Evolutionary conservation across 2,797 vertebrate genomes (phyloP).

Genomic region (Darevskia nairensis): DNA sequence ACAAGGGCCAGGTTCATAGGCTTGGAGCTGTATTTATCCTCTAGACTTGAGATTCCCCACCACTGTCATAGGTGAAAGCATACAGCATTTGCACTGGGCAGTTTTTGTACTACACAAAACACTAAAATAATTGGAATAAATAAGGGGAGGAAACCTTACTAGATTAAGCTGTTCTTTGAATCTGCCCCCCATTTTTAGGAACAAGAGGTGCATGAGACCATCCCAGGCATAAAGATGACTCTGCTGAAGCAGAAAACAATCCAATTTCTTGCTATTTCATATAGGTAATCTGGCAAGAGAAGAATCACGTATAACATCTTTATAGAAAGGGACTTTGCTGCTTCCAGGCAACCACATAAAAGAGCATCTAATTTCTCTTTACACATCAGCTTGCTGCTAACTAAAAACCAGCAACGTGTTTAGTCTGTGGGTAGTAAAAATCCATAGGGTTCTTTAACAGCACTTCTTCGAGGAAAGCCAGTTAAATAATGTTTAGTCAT

Average conservation of each 20-base stretch:
- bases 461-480: slow-evolving; percentile 16
- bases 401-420: background rate
- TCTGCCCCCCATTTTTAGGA: background rate
- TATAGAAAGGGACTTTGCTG: slow-evolving; percentile 47
- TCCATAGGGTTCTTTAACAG: slow-evolving; percentile 26
- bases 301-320: background rate
- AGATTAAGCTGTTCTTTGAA: no score
- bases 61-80: no score
- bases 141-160: no score
- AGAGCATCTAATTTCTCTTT: slow-evolving; percentile 38
- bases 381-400: slow-evolving; percentile 22
- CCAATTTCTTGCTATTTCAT: slow-evolving; percentile 34
- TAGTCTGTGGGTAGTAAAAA: slow-evolving; percentile 39
- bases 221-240: slow-evolving; percentile 32
- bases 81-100: no score
- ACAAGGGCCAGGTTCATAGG: no score
- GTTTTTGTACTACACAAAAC: no score
- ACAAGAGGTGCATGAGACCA: background rate
- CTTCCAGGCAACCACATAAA: background rate
- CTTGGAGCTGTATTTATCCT: no score
- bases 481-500: slow-evolving; percentile 8
- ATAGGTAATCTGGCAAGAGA: slow-evolving; percentile 26
- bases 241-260: slow-evolving; percentile 43
- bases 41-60: no score
- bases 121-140: no score